These are phyloP conservation scores for Ceratitis capitata DNA, from an alignment of 1,140 invertebrate species.

Conservation along the genomic window DNA sequence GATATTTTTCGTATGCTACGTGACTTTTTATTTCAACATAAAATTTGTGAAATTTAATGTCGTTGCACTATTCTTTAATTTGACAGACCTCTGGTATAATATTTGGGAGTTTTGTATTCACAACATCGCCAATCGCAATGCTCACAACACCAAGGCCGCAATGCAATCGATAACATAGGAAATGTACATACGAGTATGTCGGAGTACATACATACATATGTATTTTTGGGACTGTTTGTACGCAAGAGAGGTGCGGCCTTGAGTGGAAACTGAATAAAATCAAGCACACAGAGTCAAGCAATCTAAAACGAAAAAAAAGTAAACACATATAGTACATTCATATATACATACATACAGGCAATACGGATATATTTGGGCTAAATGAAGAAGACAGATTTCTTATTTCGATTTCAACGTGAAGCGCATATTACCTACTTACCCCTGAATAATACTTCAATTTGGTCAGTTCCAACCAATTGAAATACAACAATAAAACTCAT, in stretches of 20 bases:
- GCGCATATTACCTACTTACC: neutral
- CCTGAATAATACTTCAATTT: neutral
- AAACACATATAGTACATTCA: neutral
- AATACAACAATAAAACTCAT: no score
- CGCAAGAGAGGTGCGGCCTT: slow-evolving; percentile 12
- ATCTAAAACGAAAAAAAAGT: no score
- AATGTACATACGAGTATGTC: neutral
- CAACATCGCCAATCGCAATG: neutral
- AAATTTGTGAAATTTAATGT: neutral
- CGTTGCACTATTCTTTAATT: neutral
- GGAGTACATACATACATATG: neutral
- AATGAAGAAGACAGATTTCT: neutral
- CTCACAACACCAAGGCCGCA: neutral
- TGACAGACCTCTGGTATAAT: neutral
- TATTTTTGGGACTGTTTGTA: neutral
- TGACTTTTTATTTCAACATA: neutral
- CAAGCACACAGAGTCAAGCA: neutral
- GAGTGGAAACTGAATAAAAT: no score
- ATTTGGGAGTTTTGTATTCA: neutral
- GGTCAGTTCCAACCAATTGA: neutral
- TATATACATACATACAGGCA: neutral
- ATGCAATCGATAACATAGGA: neutral
- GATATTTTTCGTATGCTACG: neutral
- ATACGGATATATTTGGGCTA: neutral
- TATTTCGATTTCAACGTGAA: neutral